Evolutionary conservation across 2,888 invertebrate genomes (phyloP), one percentile per base, ranked within the genome.

Genomic region (Mystacides longicornis): DNA sequence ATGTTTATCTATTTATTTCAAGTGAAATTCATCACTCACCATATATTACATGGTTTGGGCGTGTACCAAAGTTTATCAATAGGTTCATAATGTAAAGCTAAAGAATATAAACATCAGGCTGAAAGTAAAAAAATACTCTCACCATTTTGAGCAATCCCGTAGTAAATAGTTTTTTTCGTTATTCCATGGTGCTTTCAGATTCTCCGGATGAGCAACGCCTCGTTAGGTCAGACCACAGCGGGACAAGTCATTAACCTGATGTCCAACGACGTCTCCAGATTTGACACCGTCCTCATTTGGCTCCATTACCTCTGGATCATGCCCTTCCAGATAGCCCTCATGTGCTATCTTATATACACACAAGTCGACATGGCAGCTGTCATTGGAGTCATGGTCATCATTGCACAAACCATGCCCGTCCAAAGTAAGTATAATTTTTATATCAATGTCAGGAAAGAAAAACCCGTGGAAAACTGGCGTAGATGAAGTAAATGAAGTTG

Each of bases 221-320:
- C 94, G 1, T 71, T 93, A 49, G 87, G 87, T n/a, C 84, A 92
- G 69, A 93, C 93, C 0, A 77, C 93, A 0, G 86, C 89, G 0
- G 96, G 96, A 0, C 93, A 95, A 71, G 85, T 97, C 52, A 88
- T 96, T 14, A 96, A 97, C 73, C 75, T 97, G 3, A 79, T 97
- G 52, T 93, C 95, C 3, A 96, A 96, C 67, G 97, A 97, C 69
- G 93, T 96, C 9, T 89, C 87, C 69, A 85, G 95, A 42, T 89
- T 97, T 67, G 96, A 97, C 70, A 81, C 87, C 69, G 86, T 89
- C 2, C 85, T 89, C 57, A 80, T 89, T 54, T 91, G 86, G 68
- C 75, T 92, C 7, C 91, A 94, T 69, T 93, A 87, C 72, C 80
- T 95, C 67, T 93, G 93, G 92, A 80, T 93, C 27, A 83, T 90